phyloP scores from a whole-genome alignment of 2,797 vertebrate genomes.

The Phaenicophaeus curvirostris region DNA sequence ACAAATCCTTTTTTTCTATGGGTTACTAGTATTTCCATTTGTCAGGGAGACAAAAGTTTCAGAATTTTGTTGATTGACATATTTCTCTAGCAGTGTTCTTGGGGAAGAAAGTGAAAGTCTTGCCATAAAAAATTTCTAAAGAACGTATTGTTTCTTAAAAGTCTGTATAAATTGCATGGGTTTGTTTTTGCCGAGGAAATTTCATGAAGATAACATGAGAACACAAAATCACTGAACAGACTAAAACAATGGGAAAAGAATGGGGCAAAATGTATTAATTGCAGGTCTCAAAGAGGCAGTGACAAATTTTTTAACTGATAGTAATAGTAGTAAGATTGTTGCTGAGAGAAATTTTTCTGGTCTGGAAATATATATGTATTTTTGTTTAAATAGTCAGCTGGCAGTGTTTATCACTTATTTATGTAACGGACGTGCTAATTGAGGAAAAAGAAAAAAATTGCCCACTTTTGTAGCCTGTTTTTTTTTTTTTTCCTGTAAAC shows the following conservation, averaged over 20 bases:
- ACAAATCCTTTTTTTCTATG: not conserved
- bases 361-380: not conserved
- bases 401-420: not conserved
- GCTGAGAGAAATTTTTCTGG: not conserved
- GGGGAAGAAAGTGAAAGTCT: not conserved
- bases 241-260: not conserved
- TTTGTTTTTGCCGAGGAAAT: not conserved
- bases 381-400: not conserved
- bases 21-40: not conserved
- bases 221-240: not conserved
- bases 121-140: not conserved
- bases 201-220: not conserved
- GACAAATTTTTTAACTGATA: not conserved
- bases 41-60: not conserved
- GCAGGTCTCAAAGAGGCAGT: not conserved
- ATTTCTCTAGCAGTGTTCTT: not conserved
- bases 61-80: not conserved
- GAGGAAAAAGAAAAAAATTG: not conserved
- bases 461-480: not conserved
- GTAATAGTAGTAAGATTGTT: not conserved
- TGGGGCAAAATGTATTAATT: not conserved
- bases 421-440: not conserved
- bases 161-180: not conserved
- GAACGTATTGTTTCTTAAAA: not conserved
- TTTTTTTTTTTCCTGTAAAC: not conserved